These are phyloP conservation scores for Pangasius djambal DNA, from an alignment of 2,797 vertebrate genomes.

Conservation along the genomic window DNA sequence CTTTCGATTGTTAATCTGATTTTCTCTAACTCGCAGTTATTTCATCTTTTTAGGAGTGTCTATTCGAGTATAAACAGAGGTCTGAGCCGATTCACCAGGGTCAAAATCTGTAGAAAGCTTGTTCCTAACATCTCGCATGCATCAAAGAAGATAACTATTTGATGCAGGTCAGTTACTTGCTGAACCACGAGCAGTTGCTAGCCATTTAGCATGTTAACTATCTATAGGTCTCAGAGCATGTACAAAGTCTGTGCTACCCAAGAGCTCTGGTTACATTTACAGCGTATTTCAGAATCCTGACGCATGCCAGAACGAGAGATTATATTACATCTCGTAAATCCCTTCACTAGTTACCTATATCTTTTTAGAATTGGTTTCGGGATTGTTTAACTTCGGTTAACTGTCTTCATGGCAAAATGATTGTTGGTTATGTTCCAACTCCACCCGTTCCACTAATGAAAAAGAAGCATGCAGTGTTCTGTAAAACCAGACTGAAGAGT, in stretches of 20 bases:
- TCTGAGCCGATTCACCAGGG: not conserved
- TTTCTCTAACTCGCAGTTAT: not conserved
- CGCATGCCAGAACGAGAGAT: not conserved
- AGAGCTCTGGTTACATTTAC: constrained; percentile 21
- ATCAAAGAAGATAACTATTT: not conserved
- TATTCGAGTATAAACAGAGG: not conserved
- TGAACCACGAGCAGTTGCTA: constrained; percentile 16
- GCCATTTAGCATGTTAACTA: constrained; percentile 9
- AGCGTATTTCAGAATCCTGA: not conserved
- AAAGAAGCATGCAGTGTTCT: not conserved
- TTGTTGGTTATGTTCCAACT: not conserved
- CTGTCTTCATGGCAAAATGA: constrained; percentile 1
- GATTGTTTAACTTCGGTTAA: not conserved
- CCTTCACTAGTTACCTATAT: not conserved
- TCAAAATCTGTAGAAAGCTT: not conserved
- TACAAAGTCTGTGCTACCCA: not conserved
- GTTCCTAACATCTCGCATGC: not conserved
- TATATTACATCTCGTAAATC: not conserved
- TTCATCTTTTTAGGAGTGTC: not conserved
- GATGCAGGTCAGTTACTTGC: not conserved
- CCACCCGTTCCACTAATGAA: not conserved
- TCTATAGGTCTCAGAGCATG: constrained; percentile 2
- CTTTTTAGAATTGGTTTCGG: not conserved
- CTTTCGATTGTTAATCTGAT: not conserved
- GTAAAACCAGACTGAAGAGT: not conserved